phyloP scores from a whole-genome alignment of 2,113 vertebrate genomes.

The Columbina picui region DNA sequence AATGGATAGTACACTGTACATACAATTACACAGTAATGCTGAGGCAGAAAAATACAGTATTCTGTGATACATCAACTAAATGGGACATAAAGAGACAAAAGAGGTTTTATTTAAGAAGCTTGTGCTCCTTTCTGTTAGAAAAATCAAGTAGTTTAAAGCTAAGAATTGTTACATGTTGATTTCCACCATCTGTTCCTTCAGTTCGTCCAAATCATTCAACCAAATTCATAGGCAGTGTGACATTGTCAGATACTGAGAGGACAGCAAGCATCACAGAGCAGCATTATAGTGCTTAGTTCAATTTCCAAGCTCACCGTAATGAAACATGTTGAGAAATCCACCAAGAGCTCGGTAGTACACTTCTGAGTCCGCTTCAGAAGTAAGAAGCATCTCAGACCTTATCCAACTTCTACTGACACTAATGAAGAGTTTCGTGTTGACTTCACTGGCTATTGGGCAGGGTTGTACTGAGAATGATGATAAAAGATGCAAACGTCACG shows the following conservation, averaged over 20 bases:
- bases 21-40: neutral
- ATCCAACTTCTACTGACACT: neutral
- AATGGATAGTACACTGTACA: neutral
- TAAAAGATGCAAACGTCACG: neutral
- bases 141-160: neutral
- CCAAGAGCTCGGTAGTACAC: neutral
- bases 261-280: neutral
- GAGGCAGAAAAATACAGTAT: neutral
- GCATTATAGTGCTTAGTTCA: neutral
- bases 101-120: neutral
- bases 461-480: neutral
- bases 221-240: rapidly evolving
- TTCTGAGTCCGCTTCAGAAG: neutral
- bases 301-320: neutral
- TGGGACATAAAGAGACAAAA: neutral
- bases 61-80: neutral
- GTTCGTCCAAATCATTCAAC: neutral
- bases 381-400: neutral
- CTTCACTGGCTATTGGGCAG: neutral
- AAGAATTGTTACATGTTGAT: neutral
- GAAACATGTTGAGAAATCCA: neutral
- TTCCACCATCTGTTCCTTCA: neutral
- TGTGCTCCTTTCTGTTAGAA: neutral
- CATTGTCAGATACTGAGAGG: neutral
- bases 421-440: neutral